Evolutionary conservation across 64 coral and sea anemone genomes (phyloP).

Genomic region (Pocillopora verrucosa): DNA sequence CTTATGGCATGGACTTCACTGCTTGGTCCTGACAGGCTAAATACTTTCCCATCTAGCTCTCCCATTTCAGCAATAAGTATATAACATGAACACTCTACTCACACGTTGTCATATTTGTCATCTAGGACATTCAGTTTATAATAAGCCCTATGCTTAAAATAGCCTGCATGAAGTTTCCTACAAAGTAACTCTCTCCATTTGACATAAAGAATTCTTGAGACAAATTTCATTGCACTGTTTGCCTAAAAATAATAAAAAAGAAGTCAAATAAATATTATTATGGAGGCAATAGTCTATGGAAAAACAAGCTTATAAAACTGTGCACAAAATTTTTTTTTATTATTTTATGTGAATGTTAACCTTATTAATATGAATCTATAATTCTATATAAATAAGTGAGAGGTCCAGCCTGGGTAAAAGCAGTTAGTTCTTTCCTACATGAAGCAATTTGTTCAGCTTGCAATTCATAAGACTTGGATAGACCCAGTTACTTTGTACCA

Average conservation of each 20-base stretch:
- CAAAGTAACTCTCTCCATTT: constrained; percentile 79
- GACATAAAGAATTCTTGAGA: constrained; percentile 68
- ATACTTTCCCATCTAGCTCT: neutral
- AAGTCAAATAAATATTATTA: neutral
- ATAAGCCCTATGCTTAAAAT: constrained; percentile 71
- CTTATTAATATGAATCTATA: too few relatives aligned
- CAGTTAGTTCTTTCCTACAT: too few relatives aligned
- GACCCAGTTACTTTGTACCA: too few relatives aligned
- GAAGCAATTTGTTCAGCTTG: too few relatives aligned
- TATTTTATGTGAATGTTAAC: too few relatives aligned
- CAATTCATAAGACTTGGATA: too few relatives aligned
- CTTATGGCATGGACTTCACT: too few relatives aligned
- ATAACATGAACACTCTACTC: neutral
- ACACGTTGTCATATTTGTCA: constrained; percentile 81
- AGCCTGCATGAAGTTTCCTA: constrained; percentile 56
- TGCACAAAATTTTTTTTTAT: too few relatives aligned
- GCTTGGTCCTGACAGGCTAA: neutral
- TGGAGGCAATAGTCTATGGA: neutral
- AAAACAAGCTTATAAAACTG: too few relatives aligned
- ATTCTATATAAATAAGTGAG: too few relatives aligned
- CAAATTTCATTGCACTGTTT: constrained; percentile 78
- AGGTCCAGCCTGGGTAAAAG: too few relatives aligned
- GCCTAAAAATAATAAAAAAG: constrained; percentile 36
- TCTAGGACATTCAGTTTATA: constrained; percentile 87
- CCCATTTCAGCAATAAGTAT: neutral